Base-by-base conservation (phyloP, 2,113 vertebrate species). In the Scortum barcoo region DNA sequence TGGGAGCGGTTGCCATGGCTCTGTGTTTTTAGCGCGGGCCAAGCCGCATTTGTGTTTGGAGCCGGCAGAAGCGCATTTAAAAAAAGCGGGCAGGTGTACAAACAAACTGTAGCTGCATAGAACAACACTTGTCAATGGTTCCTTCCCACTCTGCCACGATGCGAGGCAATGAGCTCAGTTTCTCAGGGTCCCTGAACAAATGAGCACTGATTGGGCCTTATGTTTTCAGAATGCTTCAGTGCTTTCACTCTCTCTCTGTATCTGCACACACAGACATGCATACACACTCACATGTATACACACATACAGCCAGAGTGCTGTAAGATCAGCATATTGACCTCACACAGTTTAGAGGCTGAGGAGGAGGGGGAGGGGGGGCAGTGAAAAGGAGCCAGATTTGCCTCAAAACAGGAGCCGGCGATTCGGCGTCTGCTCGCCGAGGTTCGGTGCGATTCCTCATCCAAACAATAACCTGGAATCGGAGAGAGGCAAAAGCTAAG, bases 401-500 rank as follows among this genome's bases (percentile, higher is more conserved):
- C 66, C 76, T 81, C 40, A 33, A 81, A 86, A 86, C 65, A 70
- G 67, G 26, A 74, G 62, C 61, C 33, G 76, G 87, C 68, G 60
- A 24, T 79, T 30, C n/a, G 69, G 71, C 65, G 78, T 80, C 79
- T 76, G 86, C 62, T 81, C 24, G 24, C 22, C 16, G 24, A 78
- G 69, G 78, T 86, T 74, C 7, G 20, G 50, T 65, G 76, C n/a
- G n/a, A 75, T 85, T 85, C 63, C 72, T 57, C 72, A 57, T 70
- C 72, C 81, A 89, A 91, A 88, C 85, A 90, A 84, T 88, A 88
- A 89, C 79, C 86, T 86, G 83, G 84, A 90, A 85, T 79, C 72
- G n/a, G n/a, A 62, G 74, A 88, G 81, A 85, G 85, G 85, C 85
- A 78, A 83, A 85, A 77, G 89, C 83, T 40, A n/a, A n/a, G 76